Evolutionary conservation across 2,888 invertebrate species (phyloP), one percentile per base, ranked within the genome.

Genomic region (Athalia rosae): DNA sequence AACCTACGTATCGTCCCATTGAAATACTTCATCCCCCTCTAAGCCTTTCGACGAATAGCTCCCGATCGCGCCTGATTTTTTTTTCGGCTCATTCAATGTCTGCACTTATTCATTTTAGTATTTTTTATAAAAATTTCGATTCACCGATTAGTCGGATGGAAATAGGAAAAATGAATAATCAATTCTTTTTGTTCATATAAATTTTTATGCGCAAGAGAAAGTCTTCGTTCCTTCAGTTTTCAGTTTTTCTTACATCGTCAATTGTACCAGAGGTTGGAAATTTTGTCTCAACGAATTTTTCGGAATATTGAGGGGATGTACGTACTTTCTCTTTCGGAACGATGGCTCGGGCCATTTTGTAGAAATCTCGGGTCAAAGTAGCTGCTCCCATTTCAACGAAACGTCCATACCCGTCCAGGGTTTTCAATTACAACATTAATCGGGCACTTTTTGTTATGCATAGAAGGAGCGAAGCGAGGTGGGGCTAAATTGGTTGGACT

Each of bases 361-460:
- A n/a, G n/a, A 45, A 71, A 45, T 58, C 7, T 71, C 43, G 15
- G 41, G 50, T 43, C 13, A 43, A 58, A 58, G 45, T 58, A 58
- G 43, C 7, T 53, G n/a, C 9, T 13, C 8, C 43, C 41, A 58
- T 71, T 71, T 71, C 71, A 71, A 71, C 58, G 58, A 56, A 71
- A 56, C 45, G 71, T 13, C 71, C 71, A 71, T 71, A 58, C n/a
- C 71, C 71, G 15, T 58, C 11, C 45, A 58, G 71, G 41, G 48
- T 59, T 74, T 74, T 74, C 74, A 74, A 74, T 74, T 74, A 62
- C 74, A 50, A 48, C 62, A 74, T 74, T 74, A 74, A 74, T 74
- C 74, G 74, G 61, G 48, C 61, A 61, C 59, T 62, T 74, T 74
- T 74, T 74, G 74, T 74, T 74, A 74, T 74, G 74, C 74, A 74